phyloP scores from a whole-genome alignment of 2,797 vertebrate genomes.

The Mareca strepera region DNA sequence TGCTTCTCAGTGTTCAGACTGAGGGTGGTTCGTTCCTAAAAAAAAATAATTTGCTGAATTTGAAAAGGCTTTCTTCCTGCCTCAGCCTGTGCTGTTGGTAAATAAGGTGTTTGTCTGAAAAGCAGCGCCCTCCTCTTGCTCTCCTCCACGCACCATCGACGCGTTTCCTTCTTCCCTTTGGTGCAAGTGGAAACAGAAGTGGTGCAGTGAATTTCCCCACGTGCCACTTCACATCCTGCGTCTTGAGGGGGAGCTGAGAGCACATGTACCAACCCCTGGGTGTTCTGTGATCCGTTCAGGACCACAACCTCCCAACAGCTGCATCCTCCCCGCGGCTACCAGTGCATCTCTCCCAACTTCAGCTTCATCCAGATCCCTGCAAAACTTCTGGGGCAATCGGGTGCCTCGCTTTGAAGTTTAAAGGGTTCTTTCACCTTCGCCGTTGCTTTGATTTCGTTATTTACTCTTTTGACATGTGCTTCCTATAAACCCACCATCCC shows the following conservation, averaged over 20 bases:
- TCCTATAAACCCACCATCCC: conserved; percentile 15
- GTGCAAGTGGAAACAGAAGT: neutral
- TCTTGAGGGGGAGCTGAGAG: conserved; percentile 67
- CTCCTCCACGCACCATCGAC: neutral
- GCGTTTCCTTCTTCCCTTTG: neutral
- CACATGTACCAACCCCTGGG: conserved; percentile 29
- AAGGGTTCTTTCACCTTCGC: neutral
- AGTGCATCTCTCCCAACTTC: neutral
- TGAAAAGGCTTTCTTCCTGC: neutral
- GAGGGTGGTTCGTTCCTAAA: neutral
- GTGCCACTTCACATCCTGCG: conserved; percentile 34
- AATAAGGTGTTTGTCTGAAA: neutral
- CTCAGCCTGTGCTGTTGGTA: neutral
- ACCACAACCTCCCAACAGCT: neutral
- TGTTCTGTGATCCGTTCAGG: neutral
- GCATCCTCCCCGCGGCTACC: neutral
- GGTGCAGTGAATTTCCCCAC: neutral
- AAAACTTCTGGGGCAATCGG: conserved; percentile 1
- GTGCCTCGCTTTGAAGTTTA: conserved; percentile 36
- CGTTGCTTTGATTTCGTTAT: conserved; percentile 52
- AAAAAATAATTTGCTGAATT: neutral
- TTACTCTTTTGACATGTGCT: conserved; percentile 37
- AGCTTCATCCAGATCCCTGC: neutral
- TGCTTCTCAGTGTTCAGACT: neutral
- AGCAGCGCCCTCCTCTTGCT: neutral